Conservation (phyloP, 2,797 vertebrate genomes). For the Catostomus latipinnis region DNA sequence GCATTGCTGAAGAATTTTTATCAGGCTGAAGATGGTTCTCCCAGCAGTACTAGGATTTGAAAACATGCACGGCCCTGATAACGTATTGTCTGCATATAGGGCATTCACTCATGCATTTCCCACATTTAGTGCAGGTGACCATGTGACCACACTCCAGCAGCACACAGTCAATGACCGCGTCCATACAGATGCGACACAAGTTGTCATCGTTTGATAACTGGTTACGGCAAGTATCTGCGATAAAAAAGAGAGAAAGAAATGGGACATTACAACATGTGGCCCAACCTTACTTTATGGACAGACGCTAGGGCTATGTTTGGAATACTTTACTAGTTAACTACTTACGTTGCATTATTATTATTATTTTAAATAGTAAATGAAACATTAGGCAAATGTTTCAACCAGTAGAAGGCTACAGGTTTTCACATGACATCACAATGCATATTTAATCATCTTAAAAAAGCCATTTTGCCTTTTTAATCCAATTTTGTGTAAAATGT, state of each 20-base stretch:
- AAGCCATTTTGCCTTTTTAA: no score
- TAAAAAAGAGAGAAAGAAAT: not conserved
- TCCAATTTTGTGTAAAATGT: no score
- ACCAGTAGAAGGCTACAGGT: no score
- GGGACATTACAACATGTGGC: no score
- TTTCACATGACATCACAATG: no score
- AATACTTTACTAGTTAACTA: no score
- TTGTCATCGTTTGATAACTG: conserved; percentile 85
- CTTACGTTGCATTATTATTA: no score
- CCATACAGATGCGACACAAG: conserved; percentile 98
- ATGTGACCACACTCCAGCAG: conserved; percentile 98
- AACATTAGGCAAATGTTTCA: no score
- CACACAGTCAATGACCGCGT: conserved; percentile 93
- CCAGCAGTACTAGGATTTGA: conserved; percentile 85
- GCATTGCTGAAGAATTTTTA: not conserved
- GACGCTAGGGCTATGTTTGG: no score
- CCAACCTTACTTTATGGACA: no score
- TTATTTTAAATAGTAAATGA: no score
- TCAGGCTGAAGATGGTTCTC: not conserved
- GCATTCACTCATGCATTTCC: conserved; percentile 98
- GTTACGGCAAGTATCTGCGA: conserved; percentile 83
- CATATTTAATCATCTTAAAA: no score
- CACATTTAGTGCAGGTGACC: conserved; percentile 98
- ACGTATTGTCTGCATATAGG: conserved; percentile 98
- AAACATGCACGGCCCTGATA: conserved; percentile 95